phyloP scores from a whole-genome alignment of 2,113 vertebrate species.

The Oophaga pumilio region DNA sequence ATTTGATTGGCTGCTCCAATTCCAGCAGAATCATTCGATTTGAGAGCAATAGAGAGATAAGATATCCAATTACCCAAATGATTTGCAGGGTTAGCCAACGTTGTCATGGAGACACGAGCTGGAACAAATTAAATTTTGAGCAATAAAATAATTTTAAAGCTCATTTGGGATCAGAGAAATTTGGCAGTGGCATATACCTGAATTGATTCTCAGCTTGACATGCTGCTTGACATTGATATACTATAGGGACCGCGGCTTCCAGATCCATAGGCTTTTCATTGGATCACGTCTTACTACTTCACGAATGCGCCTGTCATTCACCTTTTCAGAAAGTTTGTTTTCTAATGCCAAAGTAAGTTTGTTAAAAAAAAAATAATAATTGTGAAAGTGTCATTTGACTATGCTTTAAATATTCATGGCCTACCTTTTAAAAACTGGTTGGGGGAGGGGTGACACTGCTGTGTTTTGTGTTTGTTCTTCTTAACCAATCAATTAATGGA shows the following conservation, averaged over 20 bases:
- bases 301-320: slow-evolving; percentile 41
- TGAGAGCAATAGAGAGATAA: slow-evolving; percentile 88
- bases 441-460: background rate
- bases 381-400: background rate
- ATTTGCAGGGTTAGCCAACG: slow-evolving; percentile 83
- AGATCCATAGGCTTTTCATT: slow-evolving; percentile 57
- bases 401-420: background rate
- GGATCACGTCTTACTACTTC: slow-evolving; percentile 52
- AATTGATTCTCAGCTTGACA: slow-evolving; percentile 83
- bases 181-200: slow-evolving; percentile 84
- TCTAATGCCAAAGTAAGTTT: background rate
- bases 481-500: slow-evolving; percentile 67
- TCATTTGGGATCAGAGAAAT: slow-evolving; percentile 83
- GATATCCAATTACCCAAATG: slow-evolving; percentile 88
- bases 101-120: slow-evolving; percentile 83
- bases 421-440: background rate
- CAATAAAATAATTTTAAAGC: slow-evolving; percentile 88
- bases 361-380: background rate
- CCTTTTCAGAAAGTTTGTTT: background rate
- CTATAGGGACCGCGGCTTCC: slow-evolving; percentile 70
- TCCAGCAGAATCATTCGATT: slow-evolving; percentile 86
- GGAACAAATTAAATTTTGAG: slow-evolving; percentile 90
- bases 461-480: slow-evolving; percentile 52
- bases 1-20: slow-evolving; percentile 86
- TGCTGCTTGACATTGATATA: slow-evolving; percentile 79